These are phyloP conservation scores for Malacosoma neustria DNA, from an alignment of 2,888 invertebrate genomes.

Conservation along the genomic window DNA sequence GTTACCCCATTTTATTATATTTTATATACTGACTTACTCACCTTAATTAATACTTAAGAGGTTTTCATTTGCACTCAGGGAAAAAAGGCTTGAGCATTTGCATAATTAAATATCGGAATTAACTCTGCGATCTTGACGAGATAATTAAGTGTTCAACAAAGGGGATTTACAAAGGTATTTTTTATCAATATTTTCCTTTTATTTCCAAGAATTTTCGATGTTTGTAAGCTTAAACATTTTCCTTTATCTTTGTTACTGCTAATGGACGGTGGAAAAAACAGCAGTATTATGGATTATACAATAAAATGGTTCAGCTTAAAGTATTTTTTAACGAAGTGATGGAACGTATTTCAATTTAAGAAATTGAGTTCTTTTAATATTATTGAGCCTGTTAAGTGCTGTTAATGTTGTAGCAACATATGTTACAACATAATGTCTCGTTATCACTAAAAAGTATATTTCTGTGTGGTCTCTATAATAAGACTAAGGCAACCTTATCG, in stretches of 20 bases:
- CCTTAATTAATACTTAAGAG: constrained; percentile 32
- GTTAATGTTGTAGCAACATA: too few species aligned
- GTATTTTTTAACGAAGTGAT: too few species aligned
- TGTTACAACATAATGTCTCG: too few species aligned
- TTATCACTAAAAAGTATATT: too few species aligned
- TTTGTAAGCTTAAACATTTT: constrained; percentile 37
- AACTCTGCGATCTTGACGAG: constrained; percentile 35
- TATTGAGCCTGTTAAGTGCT: too few species aligned
- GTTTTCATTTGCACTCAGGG: constrained; percentile 22
- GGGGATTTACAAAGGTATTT: constrained; percentile 28
- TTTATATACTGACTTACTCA: constrained; percentile 17
- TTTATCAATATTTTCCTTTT: constrained; percentile 24
- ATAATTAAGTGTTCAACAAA: constrained; percentile 48
- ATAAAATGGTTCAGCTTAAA: constrained; percentile 14
- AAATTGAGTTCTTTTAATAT: too few species aligned
- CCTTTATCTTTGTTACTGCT: constrained; percentile 28
- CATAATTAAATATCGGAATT: constrained; percentile 59
- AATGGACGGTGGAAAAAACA: constrained; percentile 43
- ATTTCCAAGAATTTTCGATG: constrained; percentile 29
- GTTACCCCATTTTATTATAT: too few species aligned
- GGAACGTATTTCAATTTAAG: too few species aligned
- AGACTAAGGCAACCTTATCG: too few species aligned
- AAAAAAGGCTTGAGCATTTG: constrained; percentile 46
- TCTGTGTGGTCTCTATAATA: too few species aligned
- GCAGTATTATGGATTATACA: constrained; percentile 28